Conservation (phyloP, 2,888 invertebrate species). For the Spisula solida region DNA sequence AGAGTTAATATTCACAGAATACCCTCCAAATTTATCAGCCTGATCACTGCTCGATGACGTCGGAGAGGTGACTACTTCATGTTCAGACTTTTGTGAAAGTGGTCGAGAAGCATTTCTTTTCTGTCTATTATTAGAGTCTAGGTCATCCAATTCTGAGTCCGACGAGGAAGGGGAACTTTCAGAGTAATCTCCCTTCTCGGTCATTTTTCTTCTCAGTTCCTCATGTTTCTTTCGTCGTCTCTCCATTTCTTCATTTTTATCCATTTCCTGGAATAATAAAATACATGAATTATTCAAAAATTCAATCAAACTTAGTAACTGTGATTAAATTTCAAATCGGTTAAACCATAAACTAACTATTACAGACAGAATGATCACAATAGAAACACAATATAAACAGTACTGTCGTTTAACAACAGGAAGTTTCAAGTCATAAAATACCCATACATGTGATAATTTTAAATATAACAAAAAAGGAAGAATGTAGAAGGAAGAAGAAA, state of each 20-base stretch:
- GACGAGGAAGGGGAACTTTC: constrained; percentile 29
- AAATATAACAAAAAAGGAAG: not conserved
- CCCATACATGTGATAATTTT: not conserved
- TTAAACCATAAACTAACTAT: not conserved
- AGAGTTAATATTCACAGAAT: constrained; percentile 66
- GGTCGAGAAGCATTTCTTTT: not conserved
- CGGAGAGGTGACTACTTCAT: not conserved
- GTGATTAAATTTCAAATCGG: not conserved
- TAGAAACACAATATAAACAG: not conserved
- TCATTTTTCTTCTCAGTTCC: constrained; percentile 78
- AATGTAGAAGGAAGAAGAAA: not conserved
- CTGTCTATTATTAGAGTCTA: constrained; percentile 9
- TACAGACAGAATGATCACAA: not conserved
- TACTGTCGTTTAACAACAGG: not conserved
- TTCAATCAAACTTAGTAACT: not conserved
- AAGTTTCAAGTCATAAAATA: not conserved
- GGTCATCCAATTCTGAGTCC: constrained; percentile 18
- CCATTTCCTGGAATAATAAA: constrained; percentile 70
- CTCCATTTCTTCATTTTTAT: constrained; percentile 76
- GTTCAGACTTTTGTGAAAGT: not conserved
- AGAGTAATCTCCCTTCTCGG: constrained; percentile 68
- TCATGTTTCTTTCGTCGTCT: constrained; percentile 79
- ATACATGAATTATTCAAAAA: not conserved
- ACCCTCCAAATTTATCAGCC: constrained; percentile 54
- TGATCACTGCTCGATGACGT: constrained; percentile 25